Conservation (phyloP, 1,140 invertebrate genomes). For the Listronotus bonariensis region DNA sequence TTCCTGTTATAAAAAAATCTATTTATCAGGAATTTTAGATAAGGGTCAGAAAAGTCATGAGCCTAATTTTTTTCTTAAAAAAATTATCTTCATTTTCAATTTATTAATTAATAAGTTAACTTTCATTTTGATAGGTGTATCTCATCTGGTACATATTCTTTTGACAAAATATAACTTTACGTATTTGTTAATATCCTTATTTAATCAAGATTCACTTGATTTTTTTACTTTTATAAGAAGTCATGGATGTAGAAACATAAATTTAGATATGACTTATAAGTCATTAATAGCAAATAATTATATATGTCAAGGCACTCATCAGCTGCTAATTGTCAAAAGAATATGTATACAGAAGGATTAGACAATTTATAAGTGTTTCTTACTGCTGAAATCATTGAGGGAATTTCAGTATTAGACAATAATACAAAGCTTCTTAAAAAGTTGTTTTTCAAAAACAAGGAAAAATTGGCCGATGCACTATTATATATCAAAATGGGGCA, state of each 20-base stretch:
- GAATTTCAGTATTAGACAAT: background rate
- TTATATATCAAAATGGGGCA: too few species aligned
- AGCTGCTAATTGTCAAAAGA: conserved; percentile 33
- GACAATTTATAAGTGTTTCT: conserved; percentile 10
- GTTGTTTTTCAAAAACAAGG: too few species aligned
- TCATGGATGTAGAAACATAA: too few species aligned
- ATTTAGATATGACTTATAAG: too few species aligned
- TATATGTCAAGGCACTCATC: conserved; percentile 28
- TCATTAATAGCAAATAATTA: conserved; percentile 17
- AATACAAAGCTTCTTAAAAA: too few species aligned
- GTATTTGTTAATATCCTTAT: conserved; percentile 17
- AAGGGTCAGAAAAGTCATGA: conserved; percentile 33
- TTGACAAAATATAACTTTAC: background rate
- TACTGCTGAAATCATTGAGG: background rate
- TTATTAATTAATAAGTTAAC: conserved; percentile 47
- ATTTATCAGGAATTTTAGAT: conserved; percentile 43
- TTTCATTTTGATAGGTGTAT: conserved; percentile 45
- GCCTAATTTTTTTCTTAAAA: conserved; percentile 41
- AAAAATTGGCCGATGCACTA: too few species aligned
- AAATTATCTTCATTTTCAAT: conserved; percentile 24
- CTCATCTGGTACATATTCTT: conserved; percentile 23
- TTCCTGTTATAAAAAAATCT: conserved; percentile 40
- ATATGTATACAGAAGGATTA: background rate
- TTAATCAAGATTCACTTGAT: conserved; percentile 47
- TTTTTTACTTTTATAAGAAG: too few species aligned